These are phyloP conservation scores for Nothobranchius furzeri DNA, from an alignment of 2,113 vertebrate genomes.

Conservation along the genomic window DNA sequence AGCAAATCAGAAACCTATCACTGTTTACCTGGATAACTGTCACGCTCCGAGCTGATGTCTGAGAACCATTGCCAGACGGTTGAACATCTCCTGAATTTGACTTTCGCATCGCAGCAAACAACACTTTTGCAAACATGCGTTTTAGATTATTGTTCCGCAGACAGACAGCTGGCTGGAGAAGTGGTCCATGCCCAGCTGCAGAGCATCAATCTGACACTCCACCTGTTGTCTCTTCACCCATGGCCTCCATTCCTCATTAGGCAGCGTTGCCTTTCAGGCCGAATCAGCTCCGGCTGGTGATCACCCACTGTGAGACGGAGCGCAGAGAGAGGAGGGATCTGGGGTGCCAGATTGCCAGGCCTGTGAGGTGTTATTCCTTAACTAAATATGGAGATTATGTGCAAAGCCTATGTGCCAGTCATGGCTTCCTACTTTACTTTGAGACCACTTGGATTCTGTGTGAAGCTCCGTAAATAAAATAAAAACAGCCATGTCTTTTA, in stretches of 20 bases:
- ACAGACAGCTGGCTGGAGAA: constrained; percentile 70
- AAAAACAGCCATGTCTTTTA: constrained; percentile 12
- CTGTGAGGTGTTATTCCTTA: constrained; percentile 73
- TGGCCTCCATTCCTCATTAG: constrained; percentile 68
- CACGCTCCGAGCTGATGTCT: constrained; percentile 32
- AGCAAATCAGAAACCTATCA: constrained; percentile 59
- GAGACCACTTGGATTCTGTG: constrained; percentile 45
- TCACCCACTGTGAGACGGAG: constrained; percentile 67
- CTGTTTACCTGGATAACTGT: constrained; percentile 61
- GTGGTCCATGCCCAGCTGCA: constrained; percentile 68
- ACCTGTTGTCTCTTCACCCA: constrained; percentile 76
- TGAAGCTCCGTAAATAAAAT: constrained; percentile 13
- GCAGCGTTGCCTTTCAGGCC: constrained; percentile 68
- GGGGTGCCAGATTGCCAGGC: constrained; percentile 61
- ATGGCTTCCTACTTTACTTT: constrained; percentile 55
- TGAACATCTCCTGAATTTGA: constrained; percentile 27
- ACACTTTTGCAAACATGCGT: constrained; percentile 45
- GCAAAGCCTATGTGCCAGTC: constrained; percentile 65
- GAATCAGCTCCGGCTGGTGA: constrained; percentile 70
- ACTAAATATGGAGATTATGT: constrained; percentile 77
- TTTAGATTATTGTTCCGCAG: constrained; percentile 62
- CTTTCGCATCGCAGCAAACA: constrained; percentile 29
- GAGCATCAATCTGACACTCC: constrained; percentile 66
- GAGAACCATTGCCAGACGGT: constrained; percentile 50
- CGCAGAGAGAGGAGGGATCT: constrained; percentile 56